Conservation (phyloP, 1,140 invertebrate species). For the Drosophila lini region DNA sequence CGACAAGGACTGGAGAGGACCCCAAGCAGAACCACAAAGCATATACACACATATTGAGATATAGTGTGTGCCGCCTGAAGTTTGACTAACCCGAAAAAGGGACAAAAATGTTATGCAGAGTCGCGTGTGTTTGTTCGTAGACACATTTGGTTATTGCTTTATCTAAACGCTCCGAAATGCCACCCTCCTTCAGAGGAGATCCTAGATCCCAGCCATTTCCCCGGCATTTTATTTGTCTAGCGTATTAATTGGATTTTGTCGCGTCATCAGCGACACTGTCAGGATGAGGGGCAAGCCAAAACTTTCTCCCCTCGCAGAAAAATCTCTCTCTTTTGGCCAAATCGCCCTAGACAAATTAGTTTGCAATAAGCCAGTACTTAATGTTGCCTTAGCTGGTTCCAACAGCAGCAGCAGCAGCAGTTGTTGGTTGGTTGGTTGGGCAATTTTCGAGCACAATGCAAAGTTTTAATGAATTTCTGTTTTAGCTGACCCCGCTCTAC, state of each 20-base stretch:
- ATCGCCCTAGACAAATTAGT: constrained; percentile 78
- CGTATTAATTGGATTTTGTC: constrained; percentile 82
- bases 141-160: constrained; percentile 81
- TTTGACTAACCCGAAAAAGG: constrained; percentile 47
- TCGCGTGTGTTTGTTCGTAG: constrained; percentile 63
- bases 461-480: constrained; percentile 79
- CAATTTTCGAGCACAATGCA: constrained; percentile 70
- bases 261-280: constrained; percentile 63
- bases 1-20: constrained; percentile 27
- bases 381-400: constrained; percentile 11
- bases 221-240: constrained; percentile 75
- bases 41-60: constrained; percentile 55
- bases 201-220: not conserved
- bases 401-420: constrained; percentile 8
- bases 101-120: constrained; percentile 67
- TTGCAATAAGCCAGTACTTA: constrained; percentile 61
- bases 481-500: constrained; percentile 52
- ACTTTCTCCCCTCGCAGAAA: constrained; percentile 12
- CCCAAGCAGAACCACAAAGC: constrained; percentile 11
- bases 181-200: constrained; percentile 3
- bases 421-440: constrained; percentile 21
- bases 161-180: constrained; percentile 64
- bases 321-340: constrained; percentile 63
- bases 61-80: constrained; percentile 58
- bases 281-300: not conserved